Evolutionary conservation across 2,113 vertebrate species (phyloP).

Genomic region (Ceuthmochares aereus): DNA sequence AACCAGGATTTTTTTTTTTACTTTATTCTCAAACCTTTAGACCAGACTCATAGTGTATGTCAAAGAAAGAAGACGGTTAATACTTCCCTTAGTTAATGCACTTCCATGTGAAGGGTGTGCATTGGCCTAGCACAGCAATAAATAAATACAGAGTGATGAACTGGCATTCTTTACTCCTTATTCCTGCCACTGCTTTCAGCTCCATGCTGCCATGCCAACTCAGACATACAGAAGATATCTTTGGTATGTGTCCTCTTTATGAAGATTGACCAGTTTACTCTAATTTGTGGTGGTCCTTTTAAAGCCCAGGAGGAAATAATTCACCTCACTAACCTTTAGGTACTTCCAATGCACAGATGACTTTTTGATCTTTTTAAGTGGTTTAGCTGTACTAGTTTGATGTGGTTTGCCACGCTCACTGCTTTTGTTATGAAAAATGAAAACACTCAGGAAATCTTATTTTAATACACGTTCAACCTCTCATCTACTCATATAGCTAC

Average conservation of each 20-base stretch:
- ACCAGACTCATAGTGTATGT: background rate
- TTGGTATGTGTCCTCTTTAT: background rate
- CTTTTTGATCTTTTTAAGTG: constrained; percentile 36
- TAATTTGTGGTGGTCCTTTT: background rate
- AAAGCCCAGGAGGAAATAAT: background rate
- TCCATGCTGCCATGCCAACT: background rate
- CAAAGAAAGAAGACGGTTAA: constrained; percentile 37
- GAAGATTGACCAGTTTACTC: background rate
- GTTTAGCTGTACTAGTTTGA: background rate
- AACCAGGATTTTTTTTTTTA: background rate
- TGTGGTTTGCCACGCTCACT: constrained; percentile 54
- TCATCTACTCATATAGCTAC: constrained; percentile 26
- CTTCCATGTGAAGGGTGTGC: background rate
- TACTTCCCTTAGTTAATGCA: constrained; percentile 26
- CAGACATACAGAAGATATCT: background rate
- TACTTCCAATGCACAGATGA: background rate
- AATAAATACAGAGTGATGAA: background rate
- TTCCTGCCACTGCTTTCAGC: background rate
- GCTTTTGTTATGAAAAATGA: constrained; percentile 15
- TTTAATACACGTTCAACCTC: background rate
- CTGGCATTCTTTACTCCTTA: background rate
- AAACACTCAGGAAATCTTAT: constrained; percentile 13
- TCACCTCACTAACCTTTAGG: background rate
- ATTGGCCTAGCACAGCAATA: constrained; percentile 13
- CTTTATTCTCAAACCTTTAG: constrained; percentile 11